Evolutionary conservation across 1,140 invertebrate genomes (phyloP), one percentile per base, ranked within the genome.

Genomic region (Drosophila melanica): DNA sequence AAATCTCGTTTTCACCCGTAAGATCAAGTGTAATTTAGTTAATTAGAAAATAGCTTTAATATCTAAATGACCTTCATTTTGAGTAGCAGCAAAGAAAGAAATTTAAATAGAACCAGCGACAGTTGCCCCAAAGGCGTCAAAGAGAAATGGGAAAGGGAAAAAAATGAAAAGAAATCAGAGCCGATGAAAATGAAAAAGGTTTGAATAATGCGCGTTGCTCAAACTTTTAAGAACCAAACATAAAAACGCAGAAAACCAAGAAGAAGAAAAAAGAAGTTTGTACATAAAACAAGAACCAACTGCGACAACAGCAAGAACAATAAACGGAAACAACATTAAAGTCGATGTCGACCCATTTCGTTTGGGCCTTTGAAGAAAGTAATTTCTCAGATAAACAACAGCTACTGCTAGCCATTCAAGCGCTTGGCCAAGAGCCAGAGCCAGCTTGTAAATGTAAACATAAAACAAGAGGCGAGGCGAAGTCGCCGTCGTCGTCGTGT

Each of bases 171-270:
- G 82, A 86, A 86, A 86, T 86, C 79, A 76, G 79, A 76, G 79
- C 70, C 72, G 82, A 86, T 87, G 82, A 87, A 86, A 86, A 87
- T 66, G 82, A 86, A 86, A 87, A 86, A 86, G 47, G 48, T 87
- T 78, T 67, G 59, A 65, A 76, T 67, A 64, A 63, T 51, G 73
- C 39, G 59, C 55, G 48, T 42, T n/a, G 58, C 33, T 20, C 65
- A 53, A 85, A 81, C 81, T 72, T 79, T 69, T 30, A 50, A 86
- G 82, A 86, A 82, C 68, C 59, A 72, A 87, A 78, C 59, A 75
- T 42, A 45, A 59, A 35, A 42, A 45, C 60, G 10, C 53, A 14
- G 27, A 58, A 47, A 33, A 12, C 18, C 33, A 39, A 60, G 72
- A 65, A 76, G 59, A 72, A 48, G 48, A 59, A 42, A 16, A 60